Percentiles rank a stretch among this genome's conserved stretches.
Evolutionary conservation across 2,888 invertebrate genomes (phyloP).

Genomic region (Monoplex corrugatus): DNA sequence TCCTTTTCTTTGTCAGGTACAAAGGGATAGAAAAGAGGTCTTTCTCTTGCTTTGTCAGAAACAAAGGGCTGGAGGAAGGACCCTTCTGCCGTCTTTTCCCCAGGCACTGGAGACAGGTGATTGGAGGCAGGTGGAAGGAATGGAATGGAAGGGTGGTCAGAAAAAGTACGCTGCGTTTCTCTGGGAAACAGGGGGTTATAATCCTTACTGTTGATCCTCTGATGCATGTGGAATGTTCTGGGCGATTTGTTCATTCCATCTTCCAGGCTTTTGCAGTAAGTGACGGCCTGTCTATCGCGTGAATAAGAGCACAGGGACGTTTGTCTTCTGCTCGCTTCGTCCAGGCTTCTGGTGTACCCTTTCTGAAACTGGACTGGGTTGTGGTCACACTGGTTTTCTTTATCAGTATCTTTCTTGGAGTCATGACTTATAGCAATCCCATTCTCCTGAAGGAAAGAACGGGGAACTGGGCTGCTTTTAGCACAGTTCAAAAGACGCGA

Average conservation of each 20-base stretch:
- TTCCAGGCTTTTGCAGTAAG: not conserved
- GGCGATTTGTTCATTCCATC: not conserved
- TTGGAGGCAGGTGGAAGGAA: conserved; percentile 23
- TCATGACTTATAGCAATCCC: not conserved
- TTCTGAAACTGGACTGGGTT: not conserved
- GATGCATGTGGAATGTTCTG: not conserved
- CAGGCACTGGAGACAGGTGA: not conserved
- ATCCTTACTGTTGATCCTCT: not conserved
- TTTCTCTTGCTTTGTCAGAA: too few species aligned
- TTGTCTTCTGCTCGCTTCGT: not conserved
- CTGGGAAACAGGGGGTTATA: conserved; percentile 9
- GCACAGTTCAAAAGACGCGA: not conserved
- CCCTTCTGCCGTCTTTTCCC: too few species aligned
- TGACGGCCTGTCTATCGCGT: not conserved
- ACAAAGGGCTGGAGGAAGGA: too few species aligned
- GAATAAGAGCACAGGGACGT: not conserved
- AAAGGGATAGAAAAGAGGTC: too few species aligned
- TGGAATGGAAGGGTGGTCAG: not conserved
- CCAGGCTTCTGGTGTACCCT: not conserved
- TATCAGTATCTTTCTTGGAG: not conserved
- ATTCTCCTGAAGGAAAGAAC: not conserved
- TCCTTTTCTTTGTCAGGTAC: not conserved
- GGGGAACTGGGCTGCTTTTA: not conserved
- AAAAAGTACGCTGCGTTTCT: not conserved
- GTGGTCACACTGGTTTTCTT: not conserved